These are phyloP conservation scores for Bucco capensis DNA, from an alignment of 2,113 vertebrate genomes.

Conservation along the genomic window DNA sequence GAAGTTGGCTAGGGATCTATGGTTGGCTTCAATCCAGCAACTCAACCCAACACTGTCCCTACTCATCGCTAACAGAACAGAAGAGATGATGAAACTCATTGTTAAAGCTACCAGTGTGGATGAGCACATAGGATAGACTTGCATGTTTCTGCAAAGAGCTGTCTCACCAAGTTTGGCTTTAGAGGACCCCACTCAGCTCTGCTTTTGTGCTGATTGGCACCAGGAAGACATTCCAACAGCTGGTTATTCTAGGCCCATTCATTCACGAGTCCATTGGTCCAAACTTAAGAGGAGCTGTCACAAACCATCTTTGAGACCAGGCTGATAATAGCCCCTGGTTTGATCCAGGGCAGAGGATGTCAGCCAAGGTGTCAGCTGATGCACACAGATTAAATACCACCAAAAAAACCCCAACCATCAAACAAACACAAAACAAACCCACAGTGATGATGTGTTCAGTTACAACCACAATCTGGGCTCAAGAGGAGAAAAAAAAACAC, in stretches of 20 bases:
- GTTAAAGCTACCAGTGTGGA: background rate
- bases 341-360: background rate
- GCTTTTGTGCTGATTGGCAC: background rate
- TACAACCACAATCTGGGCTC: background rate
- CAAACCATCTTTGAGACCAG: background rate
- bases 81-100: background rate
- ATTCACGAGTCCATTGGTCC: background rate
- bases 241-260: background rate
- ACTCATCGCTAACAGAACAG: background rate
- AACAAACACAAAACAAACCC: background rate
- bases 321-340: background rate
- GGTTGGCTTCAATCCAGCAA: background rate
- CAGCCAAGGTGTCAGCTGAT: slow-evolving; percentile 20
- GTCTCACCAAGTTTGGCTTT: background rate
- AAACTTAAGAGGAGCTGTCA: slow-evolving; percentile 9
- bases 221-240: background rate
- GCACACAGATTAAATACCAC: background rate
- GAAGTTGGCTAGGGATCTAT: background rate
- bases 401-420: background rate
- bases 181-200: background rate
- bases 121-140: fast-evolving
- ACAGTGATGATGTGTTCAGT: background rate
- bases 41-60: background rate
- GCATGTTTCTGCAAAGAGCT: background rate
- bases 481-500: background rate